A percentile compares a stretch with the other conserved stretches of the same genome.
phyloP scores from a whole-genome alignment of 2,888 invertebrate species.

The Congeria kusceri region DNA sequence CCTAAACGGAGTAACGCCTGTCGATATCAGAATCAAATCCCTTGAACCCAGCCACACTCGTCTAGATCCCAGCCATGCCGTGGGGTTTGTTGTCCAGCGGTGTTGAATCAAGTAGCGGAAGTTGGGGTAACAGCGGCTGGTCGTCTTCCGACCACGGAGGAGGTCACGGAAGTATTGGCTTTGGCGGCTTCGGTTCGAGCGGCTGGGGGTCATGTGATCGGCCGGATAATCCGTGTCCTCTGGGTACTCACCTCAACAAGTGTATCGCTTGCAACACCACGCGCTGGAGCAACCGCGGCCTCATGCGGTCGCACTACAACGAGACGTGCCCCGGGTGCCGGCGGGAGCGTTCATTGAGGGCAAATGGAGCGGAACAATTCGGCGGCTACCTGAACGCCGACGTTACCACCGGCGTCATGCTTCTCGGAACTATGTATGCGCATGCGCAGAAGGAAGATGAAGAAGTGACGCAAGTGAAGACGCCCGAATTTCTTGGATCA shows the following conservation, averaged over 20 bases:
- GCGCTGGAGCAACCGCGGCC: background rate
- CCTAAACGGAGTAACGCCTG: too few species aligned
- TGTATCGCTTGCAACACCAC: background rate
- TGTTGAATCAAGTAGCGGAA: background rate
- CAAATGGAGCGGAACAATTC: background rate
- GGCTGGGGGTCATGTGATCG: background rate
- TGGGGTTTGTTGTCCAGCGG: too few species aligned
- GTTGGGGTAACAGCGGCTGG: conserved; percentile 3
- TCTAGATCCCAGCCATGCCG: too few species aligned
- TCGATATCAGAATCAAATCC: too few species aligned
- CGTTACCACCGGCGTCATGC: background rate
- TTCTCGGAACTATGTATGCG: conserved; percentile 2
- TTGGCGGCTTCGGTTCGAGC: conserved; percentile 2
- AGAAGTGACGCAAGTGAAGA: background rate
- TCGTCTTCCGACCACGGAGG: background rate
- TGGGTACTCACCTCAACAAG: background rate
- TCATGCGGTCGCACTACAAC: background rate
- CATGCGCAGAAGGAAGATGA: background rate
- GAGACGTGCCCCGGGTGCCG: background rate
- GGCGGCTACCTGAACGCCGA: background rate
- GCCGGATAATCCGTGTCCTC: background rate
- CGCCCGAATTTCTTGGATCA: background rate
- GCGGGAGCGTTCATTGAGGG: background rate
- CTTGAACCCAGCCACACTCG: too few species aligned
- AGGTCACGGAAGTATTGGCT: background rate